Base-by-base conservation (phyloP, 2,113 vertebrate species). In the Phodopus roborovskii region DNA sequence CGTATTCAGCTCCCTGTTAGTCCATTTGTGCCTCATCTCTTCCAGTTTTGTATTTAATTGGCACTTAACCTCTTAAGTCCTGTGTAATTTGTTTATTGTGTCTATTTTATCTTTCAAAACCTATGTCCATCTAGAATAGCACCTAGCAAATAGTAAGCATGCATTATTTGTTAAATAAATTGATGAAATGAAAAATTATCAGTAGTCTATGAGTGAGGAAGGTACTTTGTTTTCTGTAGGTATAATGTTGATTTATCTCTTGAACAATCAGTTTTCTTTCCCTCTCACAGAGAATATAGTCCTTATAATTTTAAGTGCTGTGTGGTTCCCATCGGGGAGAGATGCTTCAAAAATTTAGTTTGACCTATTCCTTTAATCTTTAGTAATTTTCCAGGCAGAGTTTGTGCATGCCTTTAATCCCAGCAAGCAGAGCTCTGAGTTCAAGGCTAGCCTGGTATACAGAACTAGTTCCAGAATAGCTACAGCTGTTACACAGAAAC, bases 51-150 rank as follows among this genome's bases (percentile, higher is more conserved):
- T 88, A 39, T 86, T 96, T 92, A 66, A 30, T 53, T 73, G 45
- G n/a, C 5, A 70, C 15, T 74, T 93, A 91, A 45, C 39, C 39
- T 75, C 24, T 39, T 73, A 60, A 88, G 3, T 95, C 85, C 45
- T 92, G 3, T 90, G 19, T 92, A 66, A 85, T 60, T 81, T 86
- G 73, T n/a, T 91, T 90, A 42, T 66, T 60, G 48, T 39, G 11
- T 88, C 28, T 84, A 36, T 87, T 73, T 75, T 58, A 22, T 89
- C 8, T 95, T 15, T 96, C n/a, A 62, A 45, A 78, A 66, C 82
- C 39, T 92, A 60, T 83, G 64, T 92, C 88, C 36, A 58, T 53
- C 81, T 94, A 82, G 48, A 90, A 58, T 88, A 95, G 58, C 90
- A 50, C 28, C 81, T 92, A 88, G 5, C 71, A 82, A 53, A 91